Evolutionary conservation across 1,140 invertebrate genomes (phyloP).

Genomic region (Steinernema feltiae): DNA sequence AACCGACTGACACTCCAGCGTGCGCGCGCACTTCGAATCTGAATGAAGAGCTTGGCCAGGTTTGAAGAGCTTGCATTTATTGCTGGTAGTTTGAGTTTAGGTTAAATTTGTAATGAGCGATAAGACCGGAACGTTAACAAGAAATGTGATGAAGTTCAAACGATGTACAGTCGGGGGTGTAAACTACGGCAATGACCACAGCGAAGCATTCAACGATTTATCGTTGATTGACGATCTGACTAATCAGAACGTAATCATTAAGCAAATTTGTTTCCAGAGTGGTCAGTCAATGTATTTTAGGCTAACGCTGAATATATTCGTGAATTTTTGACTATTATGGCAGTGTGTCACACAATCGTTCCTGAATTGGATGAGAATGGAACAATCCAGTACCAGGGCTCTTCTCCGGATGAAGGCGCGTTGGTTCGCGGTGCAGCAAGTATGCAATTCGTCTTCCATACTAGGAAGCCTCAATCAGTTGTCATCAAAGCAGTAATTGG

Average conservation of each 20-base stretch:
- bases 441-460: constrained; percentile 80
- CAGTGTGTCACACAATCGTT: constrained; percentile 96
- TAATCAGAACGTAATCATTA: constrained; percentile 14
- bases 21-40: constrained; percentile 95
- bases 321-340: constrained; percentile 81
- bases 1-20: constrained; percentile 82
- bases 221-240: constrained; percentile 32
- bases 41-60: constrained; percentile 96
- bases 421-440: constrained; percentile 79
- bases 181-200: constrained; percentile 24
- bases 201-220: not conserved
- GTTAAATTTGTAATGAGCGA: constrained; percentile 55
- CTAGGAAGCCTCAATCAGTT: constrained; percentile 75
- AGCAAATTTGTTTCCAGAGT: not conserved
- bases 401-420: constrained; percentile 89
- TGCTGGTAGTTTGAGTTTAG: constrained; percentile 20
- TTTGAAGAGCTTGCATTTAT: constrained; percentile 43
- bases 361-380: constrained; percentile 68
- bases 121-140: constrained; percentile 29
- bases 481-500: constrained; percentile 68
- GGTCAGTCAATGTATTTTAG: constrained; percentile 6
- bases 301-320: constrained; percentile 60
- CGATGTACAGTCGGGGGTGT: constrained; percentile 25
- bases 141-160: constrained; percentile 32
- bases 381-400: constrained; percentile 78